Evolutionary conservation across 2,888 invertebrate genomes (phyloP).

Genomic region (Leistus spinibarbis): DNA sequence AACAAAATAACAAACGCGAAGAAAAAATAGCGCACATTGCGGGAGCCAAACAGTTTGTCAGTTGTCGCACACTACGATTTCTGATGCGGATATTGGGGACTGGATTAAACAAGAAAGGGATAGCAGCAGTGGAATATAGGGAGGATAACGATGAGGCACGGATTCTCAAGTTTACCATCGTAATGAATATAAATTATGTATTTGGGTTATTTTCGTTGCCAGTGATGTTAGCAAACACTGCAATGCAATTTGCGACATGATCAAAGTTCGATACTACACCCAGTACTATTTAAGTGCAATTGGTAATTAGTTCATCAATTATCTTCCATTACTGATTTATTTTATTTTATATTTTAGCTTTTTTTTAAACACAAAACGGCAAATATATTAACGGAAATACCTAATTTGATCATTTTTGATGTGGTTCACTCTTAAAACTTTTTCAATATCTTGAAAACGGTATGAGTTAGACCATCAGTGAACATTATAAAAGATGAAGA

Average conservation of each 20-base stretch:
- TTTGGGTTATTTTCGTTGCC: constrained; percentile 22
- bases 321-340: neutral
- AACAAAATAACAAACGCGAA: neutral
- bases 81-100: neutral
- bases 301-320: neutral
- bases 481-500: no score
- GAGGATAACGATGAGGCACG: neutral
- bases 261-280: neutral
- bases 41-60: neutral
- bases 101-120: neutral
- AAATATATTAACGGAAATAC: no score
- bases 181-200: constrained; percentile 30
- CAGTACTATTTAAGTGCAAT: neutral
- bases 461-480: no score
- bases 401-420: no score
- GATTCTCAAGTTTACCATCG: constrained; percentile 6
- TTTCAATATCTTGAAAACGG: no score
- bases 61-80: neutral
- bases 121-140: neutral
- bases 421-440: no score
- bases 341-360: neutral
- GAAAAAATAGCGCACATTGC: neutral
- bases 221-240: neutral
- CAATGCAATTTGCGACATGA: neutral
- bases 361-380: neutral